A percentile compares a stretch with the other conserved stretches of the same genome.
These are phyloP conservation scores for Passer domesticus DNA, from an alignment of 2,113 vertebrate species.

Conservation along the genomic window DNA sequence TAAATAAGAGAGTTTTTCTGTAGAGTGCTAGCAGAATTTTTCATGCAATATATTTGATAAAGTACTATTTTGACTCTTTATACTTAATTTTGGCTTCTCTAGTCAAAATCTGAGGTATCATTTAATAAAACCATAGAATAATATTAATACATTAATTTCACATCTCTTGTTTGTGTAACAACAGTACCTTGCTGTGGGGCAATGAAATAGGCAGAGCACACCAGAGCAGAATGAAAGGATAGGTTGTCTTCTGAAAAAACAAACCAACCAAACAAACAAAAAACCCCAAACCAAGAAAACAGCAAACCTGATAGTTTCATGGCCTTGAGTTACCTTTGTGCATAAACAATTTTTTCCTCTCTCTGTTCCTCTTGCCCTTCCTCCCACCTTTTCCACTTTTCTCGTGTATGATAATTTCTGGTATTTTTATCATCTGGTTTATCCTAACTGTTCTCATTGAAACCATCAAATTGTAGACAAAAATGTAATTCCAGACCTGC, in stretches of 20 bases:
- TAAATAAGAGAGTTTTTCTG: background rate
- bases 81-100: background rate
- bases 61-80: background rate
- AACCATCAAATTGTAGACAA: background rate
- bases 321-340: constrained; percentile 34
- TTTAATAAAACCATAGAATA: background rate
- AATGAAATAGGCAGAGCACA: background rate
- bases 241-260: background rate
- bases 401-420: background rate
- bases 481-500: background rate
- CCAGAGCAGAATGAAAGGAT: constrained; percentile 26
- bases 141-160: background rate
- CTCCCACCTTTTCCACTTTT: background rate
- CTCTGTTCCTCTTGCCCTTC: background rate
- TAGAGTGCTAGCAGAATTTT: background rate
- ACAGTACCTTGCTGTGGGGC: background rate
- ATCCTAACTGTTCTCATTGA: background rate
- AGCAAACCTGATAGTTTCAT: background rate
- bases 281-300: background rate
- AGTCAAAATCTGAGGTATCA: background rate
- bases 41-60: background rate
- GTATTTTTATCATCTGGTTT: background rate
- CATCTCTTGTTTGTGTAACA: background rate
- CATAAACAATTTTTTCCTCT: constrained; percentile 8
- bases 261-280: background rate